Percentiles rank a stretch among this genome's conserved stretches.
These are phyloP conservation scores for Conus betulinus DNA, from an alignment of 1,140 invertebrate genomes.

Conservation along the genomic window DNA sequence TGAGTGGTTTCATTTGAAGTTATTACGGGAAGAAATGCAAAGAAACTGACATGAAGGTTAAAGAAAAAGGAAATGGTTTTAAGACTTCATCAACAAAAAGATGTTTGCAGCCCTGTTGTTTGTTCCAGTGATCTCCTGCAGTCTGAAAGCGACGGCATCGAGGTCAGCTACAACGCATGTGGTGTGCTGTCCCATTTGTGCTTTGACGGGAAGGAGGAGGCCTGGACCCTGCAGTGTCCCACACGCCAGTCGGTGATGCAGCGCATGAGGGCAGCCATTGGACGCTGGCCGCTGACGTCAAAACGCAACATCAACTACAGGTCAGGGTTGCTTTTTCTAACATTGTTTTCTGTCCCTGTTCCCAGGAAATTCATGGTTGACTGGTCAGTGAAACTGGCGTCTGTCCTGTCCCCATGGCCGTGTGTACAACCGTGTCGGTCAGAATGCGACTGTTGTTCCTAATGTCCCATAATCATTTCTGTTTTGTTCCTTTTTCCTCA, in stretches of 20 bases:
- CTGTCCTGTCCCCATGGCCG: no score
- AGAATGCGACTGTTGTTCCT: no score
- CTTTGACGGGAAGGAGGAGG: constrained; percentile 87
- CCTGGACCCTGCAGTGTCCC: constrained; percentile 87
- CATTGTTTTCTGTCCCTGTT: no score
- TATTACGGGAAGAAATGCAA: no score
- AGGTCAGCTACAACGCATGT: constrained; percentile 98
- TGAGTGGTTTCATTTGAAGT: no score
- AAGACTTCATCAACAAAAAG: not conserved
- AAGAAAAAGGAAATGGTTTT: not conserved
- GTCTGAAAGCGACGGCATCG: constrained; percentile 93
- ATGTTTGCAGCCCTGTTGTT: not conserved
- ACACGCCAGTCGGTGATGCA: constrained; percentile 84
- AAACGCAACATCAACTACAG: constrained; percentile 97
- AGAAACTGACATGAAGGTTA: no score
- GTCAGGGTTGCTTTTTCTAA: constrained; percentile 51
- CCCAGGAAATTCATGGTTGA: no score
- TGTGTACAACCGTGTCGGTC: no score
- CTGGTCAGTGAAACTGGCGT: no score
- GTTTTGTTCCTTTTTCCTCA: no score
- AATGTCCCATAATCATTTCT: no score
- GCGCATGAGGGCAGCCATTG: constrained; percentile 85
- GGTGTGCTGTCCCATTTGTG: constrained; percentile 96
- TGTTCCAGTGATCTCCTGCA: constrained; percentile 84
- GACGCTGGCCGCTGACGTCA: constrained; percentile 90